A percentile compares a stretch with the other conserved stretches of the same genome.
phyloP scores from a whole-genome alignment of 2,113 vertebrate genomes.

The Opisthocomus hoazin region DNA sequence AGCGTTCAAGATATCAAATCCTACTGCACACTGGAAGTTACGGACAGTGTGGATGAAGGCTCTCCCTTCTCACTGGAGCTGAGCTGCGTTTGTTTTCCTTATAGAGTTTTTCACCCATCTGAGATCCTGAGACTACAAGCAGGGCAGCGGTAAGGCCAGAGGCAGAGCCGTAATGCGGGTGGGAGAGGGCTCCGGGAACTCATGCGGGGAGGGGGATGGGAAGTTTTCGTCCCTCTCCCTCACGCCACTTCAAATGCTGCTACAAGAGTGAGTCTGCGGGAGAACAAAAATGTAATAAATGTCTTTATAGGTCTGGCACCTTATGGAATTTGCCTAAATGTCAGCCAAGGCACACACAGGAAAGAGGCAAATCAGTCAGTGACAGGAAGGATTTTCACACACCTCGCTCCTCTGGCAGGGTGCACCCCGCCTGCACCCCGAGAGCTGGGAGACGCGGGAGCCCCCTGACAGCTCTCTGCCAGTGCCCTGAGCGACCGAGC shows the following conservation, averaged over 20 bases:
- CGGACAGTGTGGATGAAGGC: background rate
- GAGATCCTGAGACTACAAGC: background rate
- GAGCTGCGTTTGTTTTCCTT: background rate
- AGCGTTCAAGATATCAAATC: background rate
- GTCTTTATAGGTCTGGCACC: background rate
- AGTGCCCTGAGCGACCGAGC: background rate
- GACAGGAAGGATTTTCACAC: background rate
- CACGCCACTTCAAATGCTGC: background rate
- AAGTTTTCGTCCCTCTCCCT: background rate
- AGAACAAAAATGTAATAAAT: background rate
- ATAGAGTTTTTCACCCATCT: background rate
- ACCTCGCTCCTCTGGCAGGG: background rate
- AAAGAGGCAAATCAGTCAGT: background rate
- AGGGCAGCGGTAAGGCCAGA: background rate
- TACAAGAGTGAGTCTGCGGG: background rate
- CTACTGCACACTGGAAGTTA: background rate
- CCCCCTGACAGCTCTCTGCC: background rate
- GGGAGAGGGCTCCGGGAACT: background rate
- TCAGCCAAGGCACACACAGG: background rate
- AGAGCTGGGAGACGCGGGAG: background rate
- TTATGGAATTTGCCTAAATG: background rate
- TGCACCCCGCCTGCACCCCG: rapidly evolving
- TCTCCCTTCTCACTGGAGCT: background rate
- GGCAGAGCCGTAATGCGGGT: rapidly evolving
- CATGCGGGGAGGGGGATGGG: rapidly evolving